Evolutionary conservation across 1,140 invertebrate genomes (phyloP).

Genomic region (Halesus radiatus): DNA sequence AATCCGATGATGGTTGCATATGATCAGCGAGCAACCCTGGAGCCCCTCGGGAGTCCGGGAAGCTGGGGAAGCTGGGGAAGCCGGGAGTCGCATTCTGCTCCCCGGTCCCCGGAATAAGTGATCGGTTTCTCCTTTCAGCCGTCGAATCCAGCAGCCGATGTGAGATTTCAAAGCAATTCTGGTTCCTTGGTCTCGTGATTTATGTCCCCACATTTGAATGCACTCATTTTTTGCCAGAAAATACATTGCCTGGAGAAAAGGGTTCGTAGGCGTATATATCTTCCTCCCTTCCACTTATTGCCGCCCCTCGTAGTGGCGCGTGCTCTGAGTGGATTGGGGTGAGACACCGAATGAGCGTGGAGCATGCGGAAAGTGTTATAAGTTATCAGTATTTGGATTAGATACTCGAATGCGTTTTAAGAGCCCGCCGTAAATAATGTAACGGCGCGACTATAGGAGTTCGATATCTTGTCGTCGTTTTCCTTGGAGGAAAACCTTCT

Average conservation of each 20-base stretch:
- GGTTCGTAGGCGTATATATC: constrained; percentile 38
- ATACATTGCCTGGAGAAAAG: constrained; percentile 42
- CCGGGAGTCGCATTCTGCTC: not conserved
- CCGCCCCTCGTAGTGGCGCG: not conserved
- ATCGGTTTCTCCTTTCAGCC: constrained; percentile 53
- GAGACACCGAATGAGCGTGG: not conserved
- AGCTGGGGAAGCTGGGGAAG: too few relatives aligned
- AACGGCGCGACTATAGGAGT: too few relatives aligned
- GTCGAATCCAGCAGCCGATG: constrained; percentile 52
- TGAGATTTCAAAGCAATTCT: constrained; percentile 52
- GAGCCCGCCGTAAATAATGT: not conserved
- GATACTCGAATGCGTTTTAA: not conserved
- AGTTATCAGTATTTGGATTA: constrained; percentile 7
- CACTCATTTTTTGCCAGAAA: constrained; percentile 47
- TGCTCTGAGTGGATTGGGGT: constrained; percentile 20
- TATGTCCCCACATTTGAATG: constrained; percentile 54
- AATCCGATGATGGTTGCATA: too few relatives aligned
- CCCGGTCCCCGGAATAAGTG: constrained; percentile 42
- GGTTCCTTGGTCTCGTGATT: constrained; percentile 49
- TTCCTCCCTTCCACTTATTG: not conserved
- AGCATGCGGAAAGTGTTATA: not conserved
- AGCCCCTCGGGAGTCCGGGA: not conserved
- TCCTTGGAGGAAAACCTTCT: too few relatives aligned
- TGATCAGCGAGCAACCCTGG: not conserved
- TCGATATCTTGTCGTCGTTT: too few relatives aligned